A percentile compares a stretch with the other conserved stretches of the same genome.
Evolutionary conservation across 2,888 invertebrate species (phyloP).

Genomic region (Sinelater perroti): DNA sequence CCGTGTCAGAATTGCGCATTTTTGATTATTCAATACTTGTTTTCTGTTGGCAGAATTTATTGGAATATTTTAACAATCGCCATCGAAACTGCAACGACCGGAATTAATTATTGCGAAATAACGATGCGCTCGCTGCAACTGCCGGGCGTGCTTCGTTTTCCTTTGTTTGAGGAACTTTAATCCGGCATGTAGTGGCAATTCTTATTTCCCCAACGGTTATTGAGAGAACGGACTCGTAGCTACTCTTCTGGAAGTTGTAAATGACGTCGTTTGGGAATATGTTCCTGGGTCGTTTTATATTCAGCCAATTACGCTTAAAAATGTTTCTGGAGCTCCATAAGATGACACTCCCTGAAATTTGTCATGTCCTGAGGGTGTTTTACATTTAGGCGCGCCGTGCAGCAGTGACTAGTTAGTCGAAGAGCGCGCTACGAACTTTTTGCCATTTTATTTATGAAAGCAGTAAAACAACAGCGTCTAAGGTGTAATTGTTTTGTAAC

Average conservation of each 20-base stretch:
- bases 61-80: too few relatives aligned
- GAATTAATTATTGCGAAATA: slow-evolving; percentile 5
- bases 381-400: slow-evolving; percentile 47
- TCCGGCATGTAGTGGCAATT: neutral
- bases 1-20: too few relatives aligned
- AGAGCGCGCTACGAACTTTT: too few relatives aligned
- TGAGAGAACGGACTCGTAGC: slow-evolving; percentile 30
- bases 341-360: slow-evolving; percentile 50
- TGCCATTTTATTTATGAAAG: too few relatives aligned
- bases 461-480: too few relatives aligned
- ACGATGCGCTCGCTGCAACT: slow-evolving; percentile 1
- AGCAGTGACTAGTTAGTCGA: too few relatives aligned
- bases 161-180: neutral
- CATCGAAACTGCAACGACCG: slow-evolving; percentile 4
- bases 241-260: slow-evolving; percentile 48
- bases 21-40: too few relatives aligned
- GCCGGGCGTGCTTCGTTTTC: neutral
- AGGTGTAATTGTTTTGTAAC: too few relatives aligned
- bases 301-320: slow-evolving; percentile 50
- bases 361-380: slow-evolving; percentile 49
- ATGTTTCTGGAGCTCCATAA: slow-evolving; percentile 44
- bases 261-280: slow-evolving; percentile 51
- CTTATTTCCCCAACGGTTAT: slow-evolving; percentile 27
- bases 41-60: too few relatives aligned
- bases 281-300: slow-evolving; percentile 46